These are phyloP conservation scores for Drosophila ironensis DNA, from an alignment of 1,140 invertebrate species.

Conservation along the genomic window DNA sequence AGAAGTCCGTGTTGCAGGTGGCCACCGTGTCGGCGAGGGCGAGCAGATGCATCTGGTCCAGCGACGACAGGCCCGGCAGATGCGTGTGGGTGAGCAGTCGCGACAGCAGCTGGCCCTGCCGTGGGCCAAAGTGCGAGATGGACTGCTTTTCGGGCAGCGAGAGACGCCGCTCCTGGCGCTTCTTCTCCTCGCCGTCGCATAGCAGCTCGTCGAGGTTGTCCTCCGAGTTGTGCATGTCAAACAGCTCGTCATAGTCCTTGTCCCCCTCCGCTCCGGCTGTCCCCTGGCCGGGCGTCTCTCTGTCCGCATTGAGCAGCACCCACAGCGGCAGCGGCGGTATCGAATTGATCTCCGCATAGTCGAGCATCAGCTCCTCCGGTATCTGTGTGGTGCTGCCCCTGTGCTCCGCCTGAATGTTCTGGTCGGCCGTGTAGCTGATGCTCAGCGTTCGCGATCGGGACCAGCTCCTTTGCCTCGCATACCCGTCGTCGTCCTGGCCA, in stretches of 20 bases:
- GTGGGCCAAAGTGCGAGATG: slow-evolving; percentile 91
- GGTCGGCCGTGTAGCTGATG: slow-evolving; percentile 90
- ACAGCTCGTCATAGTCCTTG: slow-evolving; percentile 93
- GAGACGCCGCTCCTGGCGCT: slow-evolving; percentile 86
- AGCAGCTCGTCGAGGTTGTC: slow-evolving; percentile 92
- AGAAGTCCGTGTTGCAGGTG: slow-evolving; percentile 93
- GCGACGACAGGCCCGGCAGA: slow-evolving; percentile 96
- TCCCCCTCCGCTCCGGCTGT: slow-evolving; percentile 82
- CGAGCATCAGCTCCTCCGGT: slow-evolving; percentile 93
- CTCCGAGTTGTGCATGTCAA: slow-evolving; percentile 90
- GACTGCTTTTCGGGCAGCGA: slow-evolving; percentile 87
- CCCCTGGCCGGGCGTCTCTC: slow-evolving; percentile 86
- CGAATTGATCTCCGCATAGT: slow-evolving; percentile 97
- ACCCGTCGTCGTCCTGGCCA: slow-evolving; percentile 84
- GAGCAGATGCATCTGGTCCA: slow-evolving; percentile 99
- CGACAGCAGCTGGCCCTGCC: slow-evolving; percentile 90
- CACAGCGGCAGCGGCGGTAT: slow-evolving; percentile 98
- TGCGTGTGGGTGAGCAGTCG: slow-evolving; percentile 97
- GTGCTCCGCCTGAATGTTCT: slow-evolving; percentile 85
- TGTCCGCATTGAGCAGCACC: slow-evolving; percentile 96
- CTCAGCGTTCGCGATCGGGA: slow-evolving; percentile 93
- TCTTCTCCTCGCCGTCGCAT: slow-evolving; percentile 84
- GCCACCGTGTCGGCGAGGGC: slow-evolving; percentile 99
- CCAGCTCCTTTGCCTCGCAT: slow-evolving; percentile 87
- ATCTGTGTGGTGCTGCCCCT: slow-evolving; percentile 85